Base-by-base conservation (phyloP, 2,797 vertebrate genomes). In the Prunella strophiata region DNA sequence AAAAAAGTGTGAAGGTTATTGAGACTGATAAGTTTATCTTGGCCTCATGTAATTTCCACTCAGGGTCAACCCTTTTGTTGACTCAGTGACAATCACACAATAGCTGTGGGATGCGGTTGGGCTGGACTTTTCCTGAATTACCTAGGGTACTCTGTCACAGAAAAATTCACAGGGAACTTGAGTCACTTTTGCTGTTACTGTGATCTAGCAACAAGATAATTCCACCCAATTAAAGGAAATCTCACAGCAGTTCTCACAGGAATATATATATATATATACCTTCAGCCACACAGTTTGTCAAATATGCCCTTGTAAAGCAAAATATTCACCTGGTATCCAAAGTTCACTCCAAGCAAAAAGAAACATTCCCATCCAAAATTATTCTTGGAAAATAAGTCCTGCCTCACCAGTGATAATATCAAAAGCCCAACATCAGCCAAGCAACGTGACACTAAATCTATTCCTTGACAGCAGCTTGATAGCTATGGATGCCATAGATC, bases 31-130 rank as follows among this genome's bases (percentile, higher is more conserved):
- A 94, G 84, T 95, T 96, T 96, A 89, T 87, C 68, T 91, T 95
- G 91, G 70, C 89, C 47, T 27, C 2, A 1, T 81, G 73, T n/a
- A 92, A 86, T 86, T 94, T 91, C 57, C 75, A 97, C 48, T 95
- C 94, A 88, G 91, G 74, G 93, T 97, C 96, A 96, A 91, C 55
- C 81, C 94, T 96, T 96, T 97, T 92, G 87, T 93, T 97, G 91
- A 96, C 73, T 97, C 97, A 97, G 92, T 88, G 50, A 85, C 74
- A 71, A 45, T 94, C 94, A 92, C 82, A 95, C 91, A 98, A 92
- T 93, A 91, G 72, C 77, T 8, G 4, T 72, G 75, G 75, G 88
- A 95, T 93, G 70, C 2, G 0, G 52, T 25, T 85, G 88, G 91
- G 91, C 70, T 50, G 82, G 88, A 82, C 84, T 89, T 92, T 91